Conservation (phyloP, 2,797 vertebrate species). For the Neostethus bicornis region DNA sequence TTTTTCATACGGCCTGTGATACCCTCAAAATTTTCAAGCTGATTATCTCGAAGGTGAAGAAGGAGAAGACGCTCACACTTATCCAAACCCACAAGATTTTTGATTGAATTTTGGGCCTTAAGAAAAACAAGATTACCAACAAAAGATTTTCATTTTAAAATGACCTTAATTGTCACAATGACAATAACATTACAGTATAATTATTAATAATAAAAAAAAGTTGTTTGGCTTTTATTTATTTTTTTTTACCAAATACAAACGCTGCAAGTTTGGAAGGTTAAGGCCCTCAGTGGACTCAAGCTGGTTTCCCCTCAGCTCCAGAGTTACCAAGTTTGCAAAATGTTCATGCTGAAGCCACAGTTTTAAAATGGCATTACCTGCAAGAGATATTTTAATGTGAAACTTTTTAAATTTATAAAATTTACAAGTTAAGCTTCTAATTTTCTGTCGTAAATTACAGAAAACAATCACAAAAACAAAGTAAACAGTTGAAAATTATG, state of each 20-base stretch:
- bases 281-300: slow-evolving; percentile 87
- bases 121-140: slow-evolving; percentile 1
- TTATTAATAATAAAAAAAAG: too few species aligned
- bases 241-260: slow-evolving; percentile 86
- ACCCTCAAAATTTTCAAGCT: slow-evolving; percentile 84
- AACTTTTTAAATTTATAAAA: slow-evolving; percentile 1
- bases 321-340: slow-evolving; percentile 81
- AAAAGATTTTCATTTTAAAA: neutral
- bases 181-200: too few species aligned
- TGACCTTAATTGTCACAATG: too few species aligned
- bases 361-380: slow-evolving; percentile 86
- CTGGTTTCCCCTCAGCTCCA: slow-evolving; percentile 89
- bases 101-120: slow-evolving; percentile 89
- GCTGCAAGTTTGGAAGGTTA: slow-evolving; percentile 83
- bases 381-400: slow-evolving; percentile 10
- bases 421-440: neutral
- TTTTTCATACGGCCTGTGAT: slow-evolving; percentile 85
- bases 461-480: neutral
- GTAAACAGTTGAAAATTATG: neutral
- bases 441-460: slow-evolving; percentile 1
- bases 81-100: slow-evolving; percentile 83
- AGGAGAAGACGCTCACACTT: slow-evolving; percentile 79
- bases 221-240: too few species aligned
- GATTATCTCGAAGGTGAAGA: slow-evolving; percentile 92
- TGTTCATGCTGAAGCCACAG: slow-evolving; percentile 70